Base-by-base conservation (phyloP, 2,113 vertebrate genomes). In the Myxocyprinus asiaticus region DNA sequence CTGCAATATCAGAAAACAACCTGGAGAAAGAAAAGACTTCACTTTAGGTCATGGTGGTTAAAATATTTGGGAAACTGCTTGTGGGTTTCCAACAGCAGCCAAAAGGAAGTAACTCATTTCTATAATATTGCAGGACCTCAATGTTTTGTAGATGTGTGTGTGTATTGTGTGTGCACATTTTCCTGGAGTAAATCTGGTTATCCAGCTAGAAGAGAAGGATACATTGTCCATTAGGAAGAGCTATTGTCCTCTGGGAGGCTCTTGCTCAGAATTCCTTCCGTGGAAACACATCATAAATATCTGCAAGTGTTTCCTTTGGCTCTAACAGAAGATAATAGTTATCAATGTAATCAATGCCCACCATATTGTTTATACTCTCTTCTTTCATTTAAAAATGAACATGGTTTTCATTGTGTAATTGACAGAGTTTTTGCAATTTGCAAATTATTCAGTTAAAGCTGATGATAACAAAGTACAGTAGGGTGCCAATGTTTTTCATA, bases 211-310 rank as follows among this genome's bases (percentile, higher is more conserved):
- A 67, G 22, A 67, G 65, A 71, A 47, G 67, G 68, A 79, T 77
- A 63, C 59, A 69, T 12, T 50, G 65, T 80, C 81, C 50, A 67
- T 77, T 75, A 82, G 63, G 51, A 77, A 79, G 81, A 86, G 55
- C 71, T 81, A 77, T 78, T 71, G 73, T 81, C 74, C 76, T 82
- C 42, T 4, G 53, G 72, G 81, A 79, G 65, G 76, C 42, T 17
- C 73, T 75, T 48, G 74, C 17, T 61, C 64, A 74, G 44, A 81
- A 77, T 77, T 85, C 76, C 74, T 83, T 83, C 74, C 59, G 45
- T 81, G 69, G 78, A 86, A 86, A 76, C 61, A 69, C 67, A 82
- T 78, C 67, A 84, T 81, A 82, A 85, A 81, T 81, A 77, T 81
- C 51, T 9, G 12, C 69, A 64, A 66, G 58, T 78, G 77, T 76